These are phyloP conservation scores for Prunella himalayana DNA, from an alignment of 2,113 vertebrate genomes.

Conservation along the genomic window DNA sequence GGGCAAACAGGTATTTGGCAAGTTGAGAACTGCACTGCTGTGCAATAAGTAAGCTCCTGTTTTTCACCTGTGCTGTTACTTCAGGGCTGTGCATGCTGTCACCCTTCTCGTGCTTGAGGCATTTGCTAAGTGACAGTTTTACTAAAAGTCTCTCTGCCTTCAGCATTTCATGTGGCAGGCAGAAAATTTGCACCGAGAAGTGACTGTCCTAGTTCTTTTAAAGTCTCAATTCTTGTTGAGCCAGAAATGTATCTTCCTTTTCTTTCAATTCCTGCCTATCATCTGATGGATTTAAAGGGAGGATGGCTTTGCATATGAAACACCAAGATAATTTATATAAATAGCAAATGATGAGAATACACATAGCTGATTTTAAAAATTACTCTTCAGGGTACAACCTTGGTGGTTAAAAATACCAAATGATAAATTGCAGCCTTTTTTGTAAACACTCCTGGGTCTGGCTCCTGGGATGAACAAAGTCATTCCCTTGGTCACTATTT, in stretches of 20 bases:
- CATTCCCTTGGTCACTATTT: neutral
- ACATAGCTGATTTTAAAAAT: neutral
- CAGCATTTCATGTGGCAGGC: neutral
- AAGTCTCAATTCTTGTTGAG: neutral
- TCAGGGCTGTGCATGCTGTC: neutral
- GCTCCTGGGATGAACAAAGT: neutral
- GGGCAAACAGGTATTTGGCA: neutral
- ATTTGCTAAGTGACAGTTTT: neutral
- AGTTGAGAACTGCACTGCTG: neutral
- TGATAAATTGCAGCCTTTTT: neutral
- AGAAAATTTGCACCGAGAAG: neutral
- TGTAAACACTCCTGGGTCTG: neutral
- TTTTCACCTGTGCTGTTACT: neutral
- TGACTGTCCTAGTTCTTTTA: neutral
- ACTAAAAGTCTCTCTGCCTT: neutral
- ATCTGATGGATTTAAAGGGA: neutral
- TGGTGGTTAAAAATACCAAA: neutral
- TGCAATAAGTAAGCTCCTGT: neutral
- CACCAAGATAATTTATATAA: neutral
- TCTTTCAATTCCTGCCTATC: neutral
- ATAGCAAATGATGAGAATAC: neutral
- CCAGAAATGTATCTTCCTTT: neutral
- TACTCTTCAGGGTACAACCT: neutral
- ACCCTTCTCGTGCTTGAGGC: neutral
- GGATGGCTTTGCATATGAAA: neutral